Base-by-base conservation (phyloP, 1,140 invertebrate species). In the Orius laevigatus region DNA sequence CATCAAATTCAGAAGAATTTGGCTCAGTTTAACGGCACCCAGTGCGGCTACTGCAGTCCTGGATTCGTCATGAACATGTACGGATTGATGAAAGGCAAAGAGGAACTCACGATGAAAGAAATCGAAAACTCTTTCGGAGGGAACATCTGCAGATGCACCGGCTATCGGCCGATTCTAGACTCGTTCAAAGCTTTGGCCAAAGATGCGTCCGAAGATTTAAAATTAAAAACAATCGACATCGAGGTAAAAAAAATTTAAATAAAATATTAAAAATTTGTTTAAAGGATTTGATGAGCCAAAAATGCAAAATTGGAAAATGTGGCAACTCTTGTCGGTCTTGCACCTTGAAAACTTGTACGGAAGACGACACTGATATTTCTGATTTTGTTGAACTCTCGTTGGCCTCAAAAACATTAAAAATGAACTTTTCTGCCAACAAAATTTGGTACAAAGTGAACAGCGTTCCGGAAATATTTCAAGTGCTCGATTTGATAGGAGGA, bases 131-230 rank as follows among this genome's bases (percentile, higher is more conserved):
- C 55, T n/a, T 59, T 62, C 53, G 34, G 54, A 66, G 86, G 88
- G 5, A 93, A 93, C 64, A 64, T 93, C 0, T 93, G 88, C 55
- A 73, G 88, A 52, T 93, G 88, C 60, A 93, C 88, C 1, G 88
- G 88, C 12, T 92, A 92, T 56, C 68, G 88, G 47, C 81, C 88
- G 5, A 93, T 92, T 51, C 74, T 92, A 42, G 86, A 92, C 66
- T 86, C 84, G 4, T 90, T 81, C 53, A 83, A 77, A 64, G 82
- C 82, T 2, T 83, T 87, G 53, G 79, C 81, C 0, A 78, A 79
- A 65, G 81, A 85, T 61, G 64, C 60, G 0, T 48, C 58, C 2
- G 39, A 54, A 18, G 57, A 60, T 14, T 46, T 64, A 10, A 51
- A 56, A 18, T 40, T 54, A 11, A 59, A 57, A 52, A 59, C 58